Evolutionary conservation across 2,888 invertebrate genomes (phyloP).

Genomic region (Priocnemis perturbator): DNA sequence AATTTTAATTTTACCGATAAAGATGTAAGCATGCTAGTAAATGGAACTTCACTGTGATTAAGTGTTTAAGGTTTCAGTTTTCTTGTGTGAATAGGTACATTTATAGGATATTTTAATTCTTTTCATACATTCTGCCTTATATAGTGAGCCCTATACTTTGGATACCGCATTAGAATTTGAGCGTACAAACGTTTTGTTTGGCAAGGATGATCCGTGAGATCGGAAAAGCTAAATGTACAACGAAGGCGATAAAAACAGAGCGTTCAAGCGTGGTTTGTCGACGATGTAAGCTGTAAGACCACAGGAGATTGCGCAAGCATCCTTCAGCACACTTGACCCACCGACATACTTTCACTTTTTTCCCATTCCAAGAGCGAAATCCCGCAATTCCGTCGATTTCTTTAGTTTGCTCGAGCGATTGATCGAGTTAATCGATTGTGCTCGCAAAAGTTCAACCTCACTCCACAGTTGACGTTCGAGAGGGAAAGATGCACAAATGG

Average conservation of each 20-base stretch:
- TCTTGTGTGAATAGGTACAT: not conserved
- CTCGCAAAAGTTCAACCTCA: conserved; percentile 8
- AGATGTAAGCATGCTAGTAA: no score
- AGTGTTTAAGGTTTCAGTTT: no score
- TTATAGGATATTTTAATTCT: not conserved
- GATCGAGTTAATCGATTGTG: conserved; percentile 11
- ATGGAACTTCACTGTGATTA: no score
- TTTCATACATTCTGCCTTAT: no score
- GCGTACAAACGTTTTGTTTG: not conserved
- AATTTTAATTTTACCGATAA: no score
- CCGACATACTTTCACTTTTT: conserved; percentile 71
- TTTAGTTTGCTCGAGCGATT: conserved; percentile 23
- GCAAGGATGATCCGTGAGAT: not conserved
- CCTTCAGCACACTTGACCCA: conserved; percentile 67
- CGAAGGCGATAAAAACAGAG: not conserved
- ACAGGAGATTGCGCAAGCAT: conserved; percentile 45
- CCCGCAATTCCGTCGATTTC: conserved; percentile 25
- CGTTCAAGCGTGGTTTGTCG: conserved; percentile 1
- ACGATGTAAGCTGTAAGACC: conserved; percentile 30
- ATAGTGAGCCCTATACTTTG: no score
- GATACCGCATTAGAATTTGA: no score
- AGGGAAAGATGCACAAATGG: not conserved
- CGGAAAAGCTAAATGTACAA: conserved; percentile 19
- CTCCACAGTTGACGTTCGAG: not conserved
- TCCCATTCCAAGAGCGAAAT: conserved; percentile 40